These are phyloP conservation scores for Chloromyia formosa DNA, from an alignment of 2,888 invertebrate species.

Conservation along the genomic window DNA sequence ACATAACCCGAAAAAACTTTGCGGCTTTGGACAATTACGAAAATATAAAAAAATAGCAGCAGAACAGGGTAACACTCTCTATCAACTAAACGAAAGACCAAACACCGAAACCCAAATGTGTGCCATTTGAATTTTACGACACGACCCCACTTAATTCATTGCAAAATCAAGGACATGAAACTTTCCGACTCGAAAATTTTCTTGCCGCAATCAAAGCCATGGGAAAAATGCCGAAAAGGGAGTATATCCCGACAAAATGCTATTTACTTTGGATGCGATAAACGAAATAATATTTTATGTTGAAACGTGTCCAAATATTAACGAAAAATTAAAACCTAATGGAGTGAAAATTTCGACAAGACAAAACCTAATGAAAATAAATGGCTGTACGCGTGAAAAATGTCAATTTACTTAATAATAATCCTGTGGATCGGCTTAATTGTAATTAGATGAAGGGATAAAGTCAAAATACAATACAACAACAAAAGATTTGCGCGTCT, in stretches of 20 bases:
- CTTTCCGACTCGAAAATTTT: background rate
- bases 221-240: background rate
- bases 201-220: background rate
- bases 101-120: background rate
- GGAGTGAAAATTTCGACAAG: conserved; percentile 5
- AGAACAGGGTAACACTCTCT: background rate
- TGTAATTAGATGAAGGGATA: too few relatives aligned
- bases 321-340: conserved; percentile 10
- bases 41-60: too few relatives aligned
- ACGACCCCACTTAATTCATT: background rate
- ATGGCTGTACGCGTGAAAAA: background rate
- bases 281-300: background rate
- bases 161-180: background rate
- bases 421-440: too few relatives aligned
- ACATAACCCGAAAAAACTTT: too few relatives aligned
- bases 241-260: background rate
- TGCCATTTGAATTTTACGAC: background rate
- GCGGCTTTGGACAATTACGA: too few relatives aligned
- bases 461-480: too few relatives aligned
- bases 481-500: too few relatives aligned
- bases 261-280: background rate
- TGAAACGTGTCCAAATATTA: background rate
- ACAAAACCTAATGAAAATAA: background rate
- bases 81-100: background rate
- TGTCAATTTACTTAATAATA: conserved; percentile 9